Conservation (phyloP, 2,797 vertebrate species). For the Sebastes vulpes region DNA sequence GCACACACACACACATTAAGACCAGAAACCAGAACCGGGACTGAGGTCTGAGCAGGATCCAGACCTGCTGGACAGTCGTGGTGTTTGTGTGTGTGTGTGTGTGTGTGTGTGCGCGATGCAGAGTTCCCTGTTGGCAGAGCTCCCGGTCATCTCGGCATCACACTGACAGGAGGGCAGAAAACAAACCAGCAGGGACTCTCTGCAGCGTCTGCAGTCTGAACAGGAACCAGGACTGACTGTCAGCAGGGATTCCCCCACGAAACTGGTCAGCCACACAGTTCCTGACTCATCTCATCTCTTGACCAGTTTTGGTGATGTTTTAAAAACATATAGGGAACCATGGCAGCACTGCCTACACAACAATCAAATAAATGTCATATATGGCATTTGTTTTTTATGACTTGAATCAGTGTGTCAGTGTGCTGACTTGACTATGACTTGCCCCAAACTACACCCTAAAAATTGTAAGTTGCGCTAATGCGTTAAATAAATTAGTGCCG, state of each 20-base stretch:
- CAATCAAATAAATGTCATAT: not conserved
- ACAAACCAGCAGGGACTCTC: constrained; percentile 11
- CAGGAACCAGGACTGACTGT: constrained; percentile 34
- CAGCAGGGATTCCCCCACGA: constrained; percentile 52
- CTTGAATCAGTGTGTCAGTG: not conserved
- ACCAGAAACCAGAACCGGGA: not conserved
- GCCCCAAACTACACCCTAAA: no score
- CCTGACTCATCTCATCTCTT: not conserved
- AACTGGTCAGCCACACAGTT: not conserved
- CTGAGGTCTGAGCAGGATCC: not conserved
- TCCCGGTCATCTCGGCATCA: constrained; percentile 26
- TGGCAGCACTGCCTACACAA: not conserved
- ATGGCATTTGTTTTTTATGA: not conserved
- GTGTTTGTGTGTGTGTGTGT: not conserved
- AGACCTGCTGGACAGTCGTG: not conserved
- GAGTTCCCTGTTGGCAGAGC: constrained; percentile 27
- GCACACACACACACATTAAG: not conserved
- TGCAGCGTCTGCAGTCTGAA: constrained; percentile 48
- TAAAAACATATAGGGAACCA: not conserved
- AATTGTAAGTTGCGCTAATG: no score
- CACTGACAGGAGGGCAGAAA: constrained; percentile 25
- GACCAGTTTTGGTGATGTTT: not conserved
- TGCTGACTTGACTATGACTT: no score
- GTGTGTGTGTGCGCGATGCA: not conserved
- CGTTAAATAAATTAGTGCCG: no score